Percentiles rank a stretch among this genome's conserved stretches.
phyloP scores from a whole-genome alignment of 2,797 vertebrate genomes.

The Sebastes nivosus region DNA sequence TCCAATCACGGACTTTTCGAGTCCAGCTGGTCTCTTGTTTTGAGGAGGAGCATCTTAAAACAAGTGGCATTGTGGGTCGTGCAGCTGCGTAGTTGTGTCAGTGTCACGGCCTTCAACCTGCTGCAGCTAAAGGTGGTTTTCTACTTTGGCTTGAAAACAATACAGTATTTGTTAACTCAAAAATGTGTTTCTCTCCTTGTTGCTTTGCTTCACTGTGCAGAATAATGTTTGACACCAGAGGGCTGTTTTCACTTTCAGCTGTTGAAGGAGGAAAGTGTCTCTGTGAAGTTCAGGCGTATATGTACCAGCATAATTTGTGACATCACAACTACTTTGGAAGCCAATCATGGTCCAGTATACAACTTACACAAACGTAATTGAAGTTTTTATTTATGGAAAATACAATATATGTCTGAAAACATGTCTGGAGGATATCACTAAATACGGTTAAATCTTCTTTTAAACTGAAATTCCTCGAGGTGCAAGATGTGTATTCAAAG shows the following conservation, averaged over 20 bases:
- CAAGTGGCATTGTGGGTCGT: constrained; percentile 33
- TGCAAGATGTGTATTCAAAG: background rate
- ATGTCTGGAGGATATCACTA: no score
- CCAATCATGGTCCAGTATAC: background rate
- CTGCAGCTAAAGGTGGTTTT: background rate
- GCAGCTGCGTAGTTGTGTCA: constrained; percentile 41
- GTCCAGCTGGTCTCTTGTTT: constrained; percentile 64
- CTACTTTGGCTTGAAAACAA: background rate
- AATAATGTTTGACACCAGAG: background rate
- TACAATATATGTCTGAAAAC: background rate
- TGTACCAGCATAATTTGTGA: background rate
- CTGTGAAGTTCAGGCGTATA: background rate
- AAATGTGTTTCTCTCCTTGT: background rate
- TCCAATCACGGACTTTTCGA: constrained; percentile 43
- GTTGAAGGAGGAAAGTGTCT: background rate
- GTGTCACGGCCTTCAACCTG: constrained; percentile 1
- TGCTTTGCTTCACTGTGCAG: background rate
- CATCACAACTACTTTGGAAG: background rate
- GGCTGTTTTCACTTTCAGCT: background rate
- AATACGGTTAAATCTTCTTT: background rate
- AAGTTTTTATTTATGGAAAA: background rate
- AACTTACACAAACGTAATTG: background rate
- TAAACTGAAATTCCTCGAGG: background rate
- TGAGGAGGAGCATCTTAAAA: constrained; percentile 2
- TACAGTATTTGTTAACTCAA: background rate